These are phyloP conservation scores for Zele albiditarsus DNA, from an alignment of 2,888 invertebrate genomes.

Conservation along the genomic window DNA sequence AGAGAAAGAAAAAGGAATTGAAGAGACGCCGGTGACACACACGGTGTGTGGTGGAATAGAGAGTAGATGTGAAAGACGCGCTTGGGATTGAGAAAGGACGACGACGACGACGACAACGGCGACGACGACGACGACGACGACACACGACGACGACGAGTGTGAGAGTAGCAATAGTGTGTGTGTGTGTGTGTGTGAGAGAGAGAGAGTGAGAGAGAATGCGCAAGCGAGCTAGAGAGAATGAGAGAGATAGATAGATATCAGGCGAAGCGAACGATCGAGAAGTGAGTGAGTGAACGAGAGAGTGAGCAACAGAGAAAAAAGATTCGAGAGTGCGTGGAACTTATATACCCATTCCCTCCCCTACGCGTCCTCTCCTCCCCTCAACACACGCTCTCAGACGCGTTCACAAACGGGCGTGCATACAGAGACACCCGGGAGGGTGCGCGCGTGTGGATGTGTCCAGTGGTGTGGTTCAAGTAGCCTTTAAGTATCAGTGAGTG, in stretches of 20 bases:
- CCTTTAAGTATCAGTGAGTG: conserved; percentile 37
- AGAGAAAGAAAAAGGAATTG: conserved; percentile 16
- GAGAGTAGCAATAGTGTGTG: conserved; percentile 42
- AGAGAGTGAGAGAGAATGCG: background rate
- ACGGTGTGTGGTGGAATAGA: conserved; percentile 44
- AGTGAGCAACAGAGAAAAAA: conserved; percentile 37
- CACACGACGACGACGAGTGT: conserved; percentile 44
- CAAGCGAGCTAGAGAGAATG: conserved; percentile 31
- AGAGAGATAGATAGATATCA: conserved; percentile 34
- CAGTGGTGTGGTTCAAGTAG: conserved; percentile 37
- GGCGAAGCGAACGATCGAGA: conserved; percentile 10
- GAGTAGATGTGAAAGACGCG: conserved; percentile 38
- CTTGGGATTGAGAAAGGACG: conserved; percentile 32
- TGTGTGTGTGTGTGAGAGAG: conserved; percentile 17
- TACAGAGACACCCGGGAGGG: conserved; percentile 42
- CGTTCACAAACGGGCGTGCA: conserved; percentile 38
- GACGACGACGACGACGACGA: conserved; percentile 29
- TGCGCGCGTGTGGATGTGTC: conserved; percentile 46
- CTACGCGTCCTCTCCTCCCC: conserved; percentile 18
- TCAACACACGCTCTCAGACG: conserved; percentile 20
- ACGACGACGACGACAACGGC: conserved; percentile 31
- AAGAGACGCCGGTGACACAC: conserved; percentile 38
- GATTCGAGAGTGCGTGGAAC: conserved; percentile 49
- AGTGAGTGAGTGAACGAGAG: conserved; percentile 47
- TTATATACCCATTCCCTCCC: conserved; percentile 19